Evolutionary conservation across 64 coral and sea anemone genomes (phyloP).

Genomic region (Porites lutea): DNA sequence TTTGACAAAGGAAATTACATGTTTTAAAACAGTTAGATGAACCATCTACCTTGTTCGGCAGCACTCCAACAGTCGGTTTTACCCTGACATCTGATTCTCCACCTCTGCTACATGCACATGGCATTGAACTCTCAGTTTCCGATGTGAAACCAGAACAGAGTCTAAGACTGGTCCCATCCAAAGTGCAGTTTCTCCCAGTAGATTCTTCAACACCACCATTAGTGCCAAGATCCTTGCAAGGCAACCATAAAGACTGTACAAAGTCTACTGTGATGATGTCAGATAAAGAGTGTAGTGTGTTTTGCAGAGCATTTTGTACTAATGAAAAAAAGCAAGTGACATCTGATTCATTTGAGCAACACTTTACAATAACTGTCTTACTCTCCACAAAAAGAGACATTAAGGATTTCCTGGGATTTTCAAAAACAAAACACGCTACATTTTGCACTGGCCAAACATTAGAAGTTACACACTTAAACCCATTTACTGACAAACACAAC

Average conservation of each 20-base stretch:
- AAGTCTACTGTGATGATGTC: neutral
- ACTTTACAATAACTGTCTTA: neutral
- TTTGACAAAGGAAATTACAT: too few relatives aligned
- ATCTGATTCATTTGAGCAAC: neutral
- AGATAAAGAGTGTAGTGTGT: neutral
- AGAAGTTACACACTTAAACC: neutral
- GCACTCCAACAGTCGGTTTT: too few relatives aligned
- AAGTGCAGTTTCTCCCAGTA: neutral
- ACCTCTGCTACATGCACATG: too few relatives aligned
- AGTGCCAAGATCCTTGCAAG: neutral
- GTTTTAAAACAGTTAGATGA: too few relatives aligned
- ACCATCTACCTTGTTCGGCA: too few relatives aligned
- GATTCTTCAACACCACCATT: too few relatives aligned
- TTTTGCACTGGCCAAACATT: neutral
- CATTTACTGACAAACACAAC: neutral
- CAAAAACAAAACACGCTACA: neutral
- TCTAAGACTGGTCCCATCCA: neutral
- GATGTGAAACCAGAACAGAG: too few relatives aligned
- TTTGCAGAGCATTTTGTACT: neutral
- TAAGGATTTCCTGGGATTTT: neutral
- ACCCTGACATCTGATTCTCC: too few relatives aligned
- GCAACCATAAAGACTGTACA: neutral
- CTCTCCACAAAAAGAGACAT: neutral
- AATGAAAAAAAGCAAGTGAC: neutral
- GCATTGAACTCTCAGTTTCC: too few relatives aligned